Evolutionary conservation across 2,888 invertebrate species (phyloP).

Genomic region (Cheilosia impressa): DNA sequence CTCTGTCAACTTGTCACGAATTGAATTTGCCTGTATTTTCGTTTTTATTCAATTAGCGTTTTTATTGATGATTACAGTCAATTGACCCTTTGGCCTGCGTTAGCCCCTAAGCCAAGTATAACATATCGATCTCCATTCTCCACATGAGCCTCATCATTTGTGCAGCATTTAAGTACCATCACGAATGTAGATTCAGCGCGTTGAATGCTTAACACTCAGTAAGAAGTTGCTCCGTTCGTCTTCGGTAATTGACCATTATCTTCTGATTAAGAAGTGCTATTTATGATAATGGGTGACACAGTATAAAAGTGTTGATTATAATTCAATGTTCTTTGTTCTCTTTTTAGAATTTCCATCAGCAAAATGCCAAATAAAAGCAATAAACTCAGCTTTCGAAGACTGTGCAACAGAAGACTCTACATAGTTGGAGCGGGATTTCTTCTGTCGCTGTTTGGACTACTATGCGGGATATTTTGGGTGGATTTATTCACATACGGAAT

Average conservation of each 20-base stretch:
- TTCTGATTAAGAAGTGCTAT: constrained; percentile 10
- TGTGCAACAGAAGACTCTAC: constrained; percentile 78
- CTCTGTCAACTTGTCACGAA: constrained; percentile 57
- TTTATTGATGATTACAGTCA: constrained; percentile 65
- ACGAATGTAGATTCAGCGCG: constrained; percentile 26
- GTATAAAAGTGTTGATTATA: background rate
- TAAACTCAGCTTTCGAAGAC: constrained; percentile 77
- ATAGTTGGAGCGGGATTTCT: constrained; percentile 79
- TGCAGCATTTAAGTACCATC: constrained; percentile 28
- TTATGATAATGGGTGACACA: constrained; percentile 1
- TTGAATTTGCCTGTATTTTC: constrained; percentile 57
- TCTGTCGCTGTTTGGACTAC: constrained; percentile 79
- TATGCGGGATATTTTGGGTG: constrained; percentile 83
- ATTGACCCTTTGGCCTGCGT: constrained; percentile 69
- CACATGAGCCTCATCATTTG: constrained; percentile 30
- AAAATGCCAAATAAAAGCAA: constrained; percentile 79
- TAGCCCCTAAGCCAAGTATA: constrained; percentile 48
- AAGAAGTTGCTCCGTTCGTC: constrained; percentile 10
- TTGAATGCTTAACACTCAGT: constrained; percentile 22
- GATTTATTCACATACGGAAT: constrained; percentile 82
- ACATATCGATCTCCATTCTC: constrained; percentile 48
- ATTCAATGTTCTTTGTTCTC: constrained; percentile 5
- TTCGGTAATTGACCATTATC: constrained; percentile 34
- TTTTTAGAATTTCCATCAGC: constrained; percentile 35
- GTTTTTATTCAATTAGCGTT: constrained; percentile 67